Evolutionary conservation across 2,113 vertebrate genomes (phyloP).

Genomic region (Micronycteris hirsuta): DNA sequence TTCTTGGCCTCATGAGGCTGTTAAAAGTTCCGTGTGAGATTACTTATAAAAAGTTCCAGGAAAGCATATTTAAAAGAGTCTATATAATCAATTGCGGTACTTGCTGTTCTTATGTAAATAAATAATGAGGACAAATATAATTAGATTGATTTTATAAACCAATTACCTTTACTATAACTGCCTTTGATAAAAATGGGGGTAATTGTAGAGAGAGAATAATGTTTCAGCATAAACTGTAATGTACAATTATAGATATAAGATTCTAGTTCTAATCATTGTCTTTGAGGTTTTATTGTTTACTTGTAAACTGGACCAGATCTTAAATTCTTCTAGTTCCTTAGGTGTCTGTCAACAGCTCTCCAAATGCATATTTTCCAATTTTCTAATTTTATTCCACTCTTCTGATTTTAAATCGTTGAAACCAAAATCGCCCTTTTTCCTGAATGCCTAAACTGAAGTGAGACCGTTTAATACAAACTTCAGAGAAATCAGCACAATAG

Average conservation of each 20-base stretch:
- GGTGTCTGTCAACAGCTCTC: background rate
- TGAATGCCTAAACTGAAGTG: background rate
- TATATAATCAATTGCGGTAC: background rate
- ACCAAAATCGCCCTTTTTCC: background rate
- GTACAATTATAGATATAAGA: background rate
- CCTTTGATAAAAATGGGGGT: background rate
- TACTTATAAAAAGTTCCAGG: background rate
- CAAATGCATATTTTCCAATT: background rate
- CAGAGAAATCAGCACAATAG: background rate
- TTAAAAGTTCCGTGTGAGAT: background rate
- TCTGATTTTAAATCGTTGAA: background rate
- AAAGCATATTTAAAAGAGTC: background rate
- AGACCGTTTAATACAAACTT: background rate
- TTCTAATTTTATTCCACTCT: background rate
- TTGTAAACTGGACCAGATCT: background rate
- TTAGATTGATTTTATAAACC: background rate
- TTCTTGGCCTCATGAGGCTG: background rate
- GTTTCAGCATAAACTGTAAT: background rate
- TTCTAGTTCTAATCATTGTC: background rate
- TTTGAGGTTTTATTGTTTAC: background rate
- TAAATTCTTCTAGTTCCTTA: background rate
- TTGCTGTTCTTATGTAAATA: background rate
- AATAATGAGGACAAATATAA: background rate
- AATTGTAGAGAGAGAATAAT: background rate
- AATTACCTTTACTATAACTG: background rate